Evolutionary conservation across 2,888 invertebrate species (phyloP).

Genomic region (Aplocera efformata): DNA sequence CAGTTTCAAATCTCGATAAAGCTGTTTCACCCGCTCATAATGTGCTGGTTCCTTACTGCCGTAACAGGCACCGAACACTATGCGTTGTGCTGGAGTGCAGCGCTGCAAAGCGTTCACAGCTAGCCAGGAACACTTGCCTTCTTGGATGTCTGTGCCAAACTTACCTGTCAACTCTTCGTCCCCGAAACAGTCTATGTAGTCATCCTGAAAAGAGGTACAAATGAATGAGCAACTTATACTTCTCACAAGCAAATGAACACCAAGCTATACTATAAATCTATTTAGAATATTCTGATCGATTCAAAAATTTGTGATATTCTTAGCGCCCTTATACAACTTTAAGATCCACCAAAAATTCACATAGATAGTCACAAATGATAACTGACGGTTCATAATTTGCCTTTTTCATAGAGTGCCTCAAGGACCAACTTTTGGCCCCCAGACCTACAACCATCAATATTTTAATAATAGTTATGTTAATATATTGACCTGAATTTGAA

Average conservation of each 20-base stretch:
- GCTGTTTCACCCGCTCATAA: slow-evolving; percentile 65
- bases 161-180: slow-evolving; percentile 91
- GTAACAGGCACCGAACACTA: slow-evolving; percentile 84
- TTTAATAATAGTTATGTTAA: background rate
- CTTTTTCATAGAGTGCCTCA: background rate
- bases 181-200: slow-evolving; percentile 93
- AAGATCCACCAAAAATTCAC: too few species aligned
- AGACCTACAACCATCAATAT: background rate
- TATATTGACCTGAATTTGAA: slow-evolving; percentile 89
- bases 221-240: too few species aligned
- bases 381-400: too few species aligned
- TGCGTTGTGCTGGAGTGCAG: slow-evolving; percentile 82
- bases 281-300: too few species aligned
- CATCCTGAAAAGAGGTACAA: slow-evolving; percentile 79
- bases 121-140: slow-evolving; percentile 97
- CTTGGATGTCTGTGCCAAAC: slow-evolving; percentile 92
- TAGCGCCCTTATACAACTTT: too few species aligned
- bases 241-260: too few species aligned
- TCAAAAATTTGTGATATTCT: too few species aligned
- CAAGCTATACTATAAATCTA: too few species aligned
- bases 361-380: too few species aligned
- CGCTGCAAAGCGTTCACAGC: slow-evolving; percentile 89
- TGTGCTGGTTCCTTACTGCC: slow-evolving; percentile 84
- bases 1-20: slow-evolving; percentile 83
- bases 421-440: slow-evolving; percentile 1